Conservation (phyloP, 2,888 invertebrate species). For the Brenthis daphne region DNA sequence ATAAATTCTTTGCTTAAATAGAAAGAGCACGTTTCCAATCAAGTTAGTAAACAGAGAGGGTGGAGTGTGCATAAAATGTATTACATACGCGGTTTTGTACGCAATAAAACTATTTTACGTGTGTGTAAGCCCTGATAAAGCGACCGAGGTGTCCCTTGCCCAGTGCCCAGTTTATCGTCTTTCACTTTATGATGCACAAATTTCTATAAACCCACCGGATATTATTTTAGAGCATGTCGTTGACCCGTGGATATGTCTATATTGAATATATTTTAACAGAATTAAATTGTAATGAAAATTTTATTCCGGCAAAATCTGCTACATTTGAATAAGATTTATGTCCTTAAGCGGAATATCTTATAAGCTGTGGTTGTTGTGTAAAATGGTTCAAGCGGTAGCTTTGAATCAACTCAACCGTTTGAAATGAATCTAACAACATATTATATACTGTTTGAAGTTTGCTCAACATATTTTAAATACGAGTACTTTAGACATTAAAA, state of each 20-base stretch:
- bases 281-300: background rate
- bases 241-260: conserved; percentile 2
- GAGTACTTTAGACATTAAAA: too few relatives aligned
- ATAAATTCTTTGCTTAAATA: conserved; percentile 68
- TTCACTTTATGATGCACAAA: conserved; percentile 75
- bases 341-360: too few relatives aligned
- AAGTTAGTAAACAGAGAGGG: conserved; percentile 67
- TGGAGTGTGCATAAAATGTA: conserved; percentile 55
- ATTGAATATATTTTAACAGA: background rate
- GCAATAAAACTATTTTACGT: conserved; percentile 76
- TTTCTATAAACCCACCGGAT: conserved; percentile 65
- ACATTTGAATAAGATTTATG: too few relatives aligned
- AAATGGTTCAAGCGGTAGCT: too few relatives aligned
- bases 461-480: too few relatives aligned
- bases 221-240: conserved; percentile 23
- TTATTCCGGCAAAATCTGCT: too few relatives aligned
- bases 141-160: conserved; percentile 59
- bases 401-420: too few relatives aligned
- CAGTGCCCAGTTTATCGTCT: conserved; percentile 62
- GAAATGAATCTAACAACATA: too few relatives aligned
- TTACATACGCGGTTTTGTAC: conserved; percentile 54
- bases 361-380: too few relatives aligned
- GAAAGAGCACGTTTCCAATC: conserved; percentile 78
- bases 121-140: conserved; percentile 63
- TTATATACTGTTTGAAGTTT: too few relatives aligned